A percentile compares a stretch with the other conserved stretches of the same genome.
These are phyloP conservation scores for Cheirogaleus major DNA, from an alignment of 2,797 vertebrate species.

Conservation along the genomic window DNA sequence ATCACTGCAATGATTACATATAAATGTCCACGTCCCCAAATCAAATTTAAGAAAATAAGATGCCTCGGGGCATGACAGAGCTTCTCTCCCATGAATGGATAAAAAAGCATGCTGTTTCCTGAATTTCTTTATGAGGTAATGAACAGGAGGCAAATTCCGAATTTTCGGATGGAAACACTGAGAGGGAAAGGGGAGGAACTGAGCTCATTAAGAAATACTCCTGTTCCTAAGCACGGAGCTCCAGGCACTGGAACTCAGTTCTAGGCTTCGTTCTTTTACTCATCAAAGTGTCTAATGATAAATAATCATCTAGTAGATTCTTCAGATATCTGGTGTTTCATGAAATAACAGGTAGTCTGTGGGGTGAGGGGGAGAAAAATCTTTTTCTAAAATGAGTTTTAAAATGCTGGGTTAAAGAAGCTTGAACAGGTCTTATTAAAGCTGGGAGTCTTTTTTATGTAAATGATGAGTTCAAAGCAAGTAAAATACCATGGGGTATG, in stretches of 20 bases:
- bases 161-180: neutral
- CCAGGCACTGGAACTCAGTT: neutral
- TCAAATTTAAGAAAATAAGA: slow-evolving; percentile 4
- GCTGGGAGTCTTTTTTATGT: neutral
- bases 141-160: neutral
- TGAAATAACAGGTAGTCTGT: neutral
- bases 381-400: neutral
- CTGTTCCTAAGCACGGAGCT: neutral
- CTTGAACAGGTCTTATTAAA: neutral
- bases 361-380: no score
- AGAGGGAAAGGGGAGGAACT: neutral
- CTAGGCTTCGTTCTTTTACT: neutral
- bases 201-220: neutral
- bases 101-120: neutral
- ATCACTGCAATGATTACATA: neutral
- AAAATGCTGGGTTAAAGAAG: neutral
- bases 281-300: neutral
- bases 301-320: neutral
- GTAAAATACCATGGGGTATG: neutral
- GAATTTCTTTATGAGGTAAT: neutral
- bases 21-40: neutral
- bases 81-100: neutral
- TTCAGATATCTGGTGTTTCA: neutral
- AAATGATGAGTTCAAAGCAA: neutral
- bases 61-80: neutral